phyloP scores from a whole-genome alignment of 1,140 invertebrate species.

The Drosophila setifemur region DNA sequence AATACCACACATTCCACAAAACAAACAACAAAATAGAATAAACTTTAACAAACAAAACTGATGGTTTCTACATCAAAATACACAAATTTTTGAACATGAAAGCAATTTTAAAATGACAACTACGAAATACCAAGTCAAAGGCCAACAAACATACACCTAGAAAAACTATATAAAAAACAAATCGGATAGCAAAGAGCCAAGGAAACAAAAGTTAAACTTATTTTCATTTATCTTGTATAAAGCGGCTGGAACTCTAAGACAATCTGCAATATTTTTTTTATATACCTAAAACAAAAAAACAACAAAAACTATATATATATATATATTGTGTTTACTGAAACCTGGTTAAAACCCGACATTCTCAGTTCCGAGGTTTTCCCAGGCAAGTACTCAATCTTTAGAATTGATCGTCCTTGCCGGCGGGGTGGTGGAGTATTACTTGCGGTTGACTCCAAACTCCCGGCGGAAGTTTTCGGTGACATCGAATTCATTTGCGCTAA shows the following conservation, averaged over 20 bases:
- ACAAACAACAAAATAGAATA: too few species aligned
- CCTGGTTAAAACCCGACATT: too few species aligned
- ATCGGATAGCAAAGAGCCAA: constrained; percentile 20
- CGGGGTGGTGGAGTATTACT: too few species aligned
- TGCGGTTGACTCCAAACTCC: too few species aligned
- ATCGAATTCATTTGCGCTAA: too few species aligned
- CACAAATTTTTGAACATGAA: too few species aligned
- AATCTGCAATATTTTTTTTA: constrained; percentile 76
- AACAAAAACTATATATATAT: constrained; percentile 44
- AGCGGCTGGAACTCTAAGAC: constrained; percentile 81
- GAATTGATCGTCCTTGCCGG: too few species aligned
- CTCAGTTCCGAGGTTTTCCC: too few species aligned
- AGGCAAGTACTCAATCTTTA: too few species aligned
- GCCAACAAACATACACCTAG: constrained; percentile 55
- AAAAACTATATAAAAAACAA: too few species aligned
- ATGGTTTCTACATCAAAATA: constrained; percentile 70
- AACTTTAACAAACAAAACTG: constrained; percentile 49
- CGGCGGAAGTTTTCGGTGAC: too few species aligned
- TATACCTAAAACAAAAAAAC: constrained; percentile 55
- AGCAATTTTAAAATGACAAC: constrained; percentile 33
- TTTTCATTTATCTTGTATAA: constrained; percentile 56
- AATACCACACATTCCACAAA: constrained; percentile 41
- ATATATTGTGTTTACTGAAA: too few species aligned
- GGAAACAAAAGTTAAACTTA: constrained; percentile 31
- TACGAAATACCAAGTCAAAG: constrained; percentile 34